phyloP scores from a whole-genome alignment of 2,888 invertebrate genomes.

The Pseudolycoriella hygida region DNA sequence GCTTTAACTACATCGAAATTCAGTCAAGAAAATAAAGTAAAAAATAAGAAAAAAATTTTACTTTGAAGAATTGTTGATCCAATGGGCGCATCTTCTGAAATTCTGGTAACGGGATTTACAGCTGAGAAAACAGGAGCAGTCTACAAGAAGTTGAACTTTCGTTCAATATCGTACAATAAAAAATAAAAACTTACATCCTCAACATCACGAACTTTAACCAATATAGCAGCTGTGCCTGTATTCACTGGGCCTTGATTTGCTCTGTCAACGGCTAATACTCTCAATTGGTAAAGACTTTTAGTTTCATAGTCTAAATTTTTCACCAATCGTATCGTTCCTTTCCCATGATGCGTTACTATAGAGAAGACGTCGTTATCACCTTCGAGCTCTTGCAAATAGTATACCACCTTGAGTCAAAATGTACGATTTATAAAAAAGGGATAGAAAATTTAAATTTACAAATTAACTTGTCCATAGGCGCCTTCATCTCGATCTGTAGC shows the following conservation, averaged over 20 bases:
- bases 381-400: conserved; percentile 66
- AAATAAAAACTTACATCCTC: conserved; percentile 58
- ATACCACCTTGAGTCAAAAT: conserved; percentile 40
- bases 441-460: conserved; percentile 6
- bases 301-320: conserved; percentile 69
- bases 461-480: conserved; percentile 65
- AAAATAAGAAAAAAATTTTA: too few species aligned
- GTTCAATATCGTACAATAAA: too few species aligned
- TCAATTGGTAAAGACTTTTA: conserved; percentile 70
- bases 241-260: conserved; percentile 70
- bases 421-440: too few species aligned
- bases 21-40: too few species aligned
- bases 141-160: too few species aligned
- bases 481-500: conserved; percentile 83
- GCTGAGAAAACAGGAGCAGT: conserved; percentile 71
- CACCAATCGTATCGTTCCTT: conserved; percentile 61
- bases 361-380: conserved; percentile 60
- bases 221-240: conserved; percentile 73
- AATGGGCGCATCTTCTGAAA: conserved; percentile 67
- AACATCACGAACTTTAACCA: conserved; percentile 73
- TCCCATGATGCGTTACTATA: conserved; percentile 67
- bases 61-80: conserved; percentile 74
- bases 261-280: conserved; percentile 66
- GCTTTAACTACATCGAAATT: conserved; percentile 50
- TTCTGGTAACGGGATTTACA: conserved; percentile 71